Evolutionary conservation across 1,140 invertebrate genomes (phyloP).

Genomic region (Brachionus asplanchnoidis): DNA sequence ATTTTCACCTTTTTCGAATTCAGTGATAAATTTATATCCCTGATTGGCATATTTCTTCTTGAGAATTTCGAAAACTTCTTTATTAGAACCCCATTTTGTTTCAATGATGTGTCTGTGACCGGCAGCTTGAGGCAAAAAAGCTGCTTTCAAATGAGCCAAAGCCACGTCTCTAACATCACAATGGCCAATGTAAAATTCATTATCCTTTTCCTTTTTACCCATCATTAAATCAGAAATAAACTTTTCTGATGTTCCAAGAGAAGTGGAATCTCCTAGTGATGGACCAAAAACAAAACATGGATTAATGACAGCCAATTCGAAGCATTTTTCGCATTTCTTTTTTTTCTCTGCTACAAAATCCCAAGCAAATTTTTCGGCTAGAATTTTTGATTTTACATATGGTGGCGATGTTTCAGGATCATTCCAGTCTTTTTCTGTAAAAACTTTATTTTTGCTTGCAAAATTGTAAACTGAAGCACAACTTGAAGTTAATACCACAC

Average conservation of each 20-base stretch:
- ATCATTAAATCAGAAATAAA: slow-evolving; percentile 57
- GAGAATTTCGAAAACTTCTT: background rate
- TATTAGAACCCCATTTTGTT: background rate
- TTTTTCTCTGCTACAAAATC: slow-evolving; percentile 58
- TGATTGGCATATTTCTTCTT: background rate
- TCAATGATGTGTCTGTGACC: slow-evolving; percentile 46
- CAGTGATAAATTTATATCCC: background rate
- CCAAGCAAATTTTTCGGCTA: slow-evolving; percentile 63
- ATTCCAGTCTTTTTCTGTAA: slow-evolving; percentile 61
- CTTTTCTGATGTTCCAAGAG: slow-evolving; percentile 44
- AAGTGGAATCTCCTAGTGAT: slow-evolving; percentile 47
- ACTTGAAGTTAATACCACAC: slow-evolving; percentile 62
- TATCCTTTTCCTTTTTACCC: slow-evolving; percentile 56
- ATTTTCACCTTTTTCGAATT: background rate
- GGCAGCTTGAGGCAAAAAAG: slow-evolving; percentile 58
- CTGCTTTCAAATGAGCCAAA: slow-evolving; percentile 60
- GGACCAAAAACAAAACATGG: slow-evolving; percentile 61
- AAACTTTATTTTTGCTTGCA: slow-evolving; percentile 49
- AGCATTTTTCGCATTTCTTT: slow-evolving; percentile 46
- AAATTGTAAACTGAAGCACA: slow-evolving; percentile 60
- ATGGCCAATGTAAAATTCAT: slow-evolving; percentile 58
- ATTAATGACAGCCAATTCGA: slow-evolving; percentile 61
- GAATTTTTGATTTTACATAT: slow-evolving; percentile 60
- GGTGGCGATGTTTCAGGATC: slow-evolving; percentile 47
- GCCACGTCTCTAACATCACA: slow-evolving; percentile 63